Base-by-base conservation (phyloP, 1,140 invertebrate species). In the Scaptomyza graminum region DNA sequence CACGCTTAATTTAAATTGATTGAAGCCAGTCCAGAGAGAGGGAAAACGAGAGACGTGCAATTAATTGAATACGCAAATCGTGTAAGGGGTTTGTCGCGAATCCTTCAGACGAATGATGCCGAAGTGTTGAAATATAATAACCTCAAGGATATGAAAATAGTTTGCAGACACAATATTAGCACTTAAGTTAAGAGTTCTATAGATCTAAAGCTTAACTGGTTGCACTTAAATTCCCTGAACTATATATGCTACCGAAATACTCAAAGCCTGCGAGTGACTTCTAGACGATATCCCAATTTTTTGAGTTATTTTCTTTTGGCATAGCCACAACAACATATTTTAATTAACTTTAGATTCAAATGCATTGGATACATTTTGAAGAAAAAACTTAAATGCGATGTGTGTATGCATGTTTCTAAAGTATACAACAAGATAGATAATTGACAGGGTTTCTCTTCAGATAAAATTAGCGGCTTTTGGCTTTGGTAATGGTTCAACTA, bases 281-380 rank as follows among this genome's bases (percentile, higher is more conserved):
- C 37, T n/a, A 41, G 37, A n/a, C n/a, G 39, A 13, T 1, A 13
- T 22, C 6, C 18, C 7, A 31, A 54, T 54, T 43, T 7, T 9
- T 55, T n/a, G 11, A 49, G 5, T 49, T 49, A 1, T 49, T 49
- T n/a, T 12, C 5, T 9, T n/a, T 49, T 9, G 5, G 22, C 18
- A 6, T n/a, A 6, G 18, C 8, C 8, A 47, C 25, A 4, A 28
- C n/a, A 13, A n/a, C 5, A 15, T 31, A 18, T 22, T n/a, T n/a
- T 22, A 62, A 55, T 28, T 41, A 47, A 49, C 25, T 64, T 55
- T 72, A 46, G 37, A 60, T 46, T 46, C 15, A n/a, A 5, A 51
- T 74, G 76, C 11, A 18, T 9, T 11, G 22, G 76, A 70, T 60
- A 70, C 47, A 69, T 51, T 51, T 50, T 65, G 49, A 71, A 55